Evolutionary conservation across 2,888 invertebrate genomes (phyloP).

Genomic region (Ormyrus labotus): DNA sequence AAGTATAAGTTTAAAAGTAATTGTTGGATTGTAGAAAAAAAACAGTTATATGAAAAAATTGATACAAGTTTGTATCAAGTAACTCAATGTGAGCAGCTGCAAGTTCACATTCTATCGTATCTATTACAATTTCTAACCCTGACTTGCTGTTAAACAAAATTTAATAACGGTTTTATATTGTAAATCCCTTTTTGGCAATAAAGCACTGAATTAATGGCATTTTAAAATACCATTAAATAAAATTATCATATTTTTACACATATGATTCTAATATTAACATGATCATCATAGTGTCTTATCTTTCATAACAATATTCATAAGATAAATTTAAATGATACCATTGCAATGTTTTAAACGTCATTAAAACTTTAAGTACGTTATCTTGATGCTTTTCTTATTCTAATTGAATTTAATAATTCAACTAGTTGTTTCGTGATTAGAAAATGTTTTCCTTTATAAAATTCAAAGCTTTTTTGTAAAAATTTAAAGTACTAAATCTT

Average conservation of each 20-base stretch:
- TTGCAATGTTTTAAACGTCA: too few species aligned
- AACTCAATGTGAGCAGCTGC: background rate
- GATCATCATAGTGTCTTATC: too few species aligned
- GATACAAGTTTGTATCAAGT: slow-evolving; percentile 10
- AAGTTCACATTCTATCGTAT: too few species aligned
- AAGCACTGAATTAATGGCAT: slow-evolving; percentile 21
- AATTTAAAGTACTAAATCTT: slow-evolving; percentile 37
- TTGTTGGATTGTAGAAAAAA: background rate
- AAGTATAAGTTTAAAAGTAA: slow-evolving; percentile 8
- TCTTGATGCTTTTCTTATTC: background rate
- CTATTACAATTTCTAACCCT: too few species aligned
- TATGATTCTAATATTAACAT: too few species aligned
- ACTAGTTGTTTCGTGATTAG: background rate
- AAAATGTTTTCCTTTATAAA: slow-evolving; percentile 17
- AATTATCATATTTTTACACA: too few species aligned
- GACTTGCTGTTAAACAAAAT: background rate
- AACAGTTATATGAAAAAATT: background rate
- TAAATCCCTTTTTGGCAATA: slow-evolving; percentile 30
- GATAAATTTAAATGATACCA: too few species aligned
- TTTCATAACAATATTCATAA: too few species aligned
- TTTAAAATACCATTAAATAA: background rate
- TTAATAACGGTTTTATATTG: background rate
- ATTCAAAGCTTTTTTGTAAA: slow-evolving; percentile 29
- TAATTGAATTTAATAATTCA: background rate
- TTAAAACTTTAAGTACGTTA: background rate